Evolutionary conservation across 2,888 invertebrate species (phyloP).

Genomic region (Drosophila nr. fundita): DNA sequence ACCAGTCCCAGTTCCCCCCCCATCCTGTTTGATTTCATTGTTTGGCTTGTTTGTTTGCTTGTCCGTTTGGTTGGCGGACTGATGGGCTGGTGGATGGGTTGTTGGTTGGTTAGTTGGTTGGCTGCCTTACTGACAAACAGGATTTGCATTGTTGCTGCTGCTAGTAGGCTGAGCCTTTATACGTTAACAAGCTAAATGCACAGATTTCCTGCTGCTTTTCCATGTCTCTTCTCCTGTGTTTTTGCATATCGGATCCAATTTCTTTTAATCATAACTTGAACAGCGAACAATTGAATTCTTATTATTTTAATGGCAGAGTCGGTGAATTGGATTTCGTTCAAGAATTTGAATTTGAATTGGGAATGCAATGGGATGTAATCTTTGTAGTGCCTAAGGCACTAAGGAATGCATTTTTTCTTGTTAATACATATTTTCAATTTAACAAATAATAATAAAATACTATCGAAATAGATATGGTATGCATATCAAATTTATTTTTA

Average conservation of each 20-base stretch:
- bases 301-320: neutral
- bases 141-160: slow-evolving; percentile 41
- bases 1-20: neutral
- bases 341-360: neutral
- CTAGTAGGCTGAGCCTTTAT: slow-evolving; percentile 30
- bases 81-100: slow-evolving; percentile 1
- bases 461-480: neutral
- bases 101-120: neutral
- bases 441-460: neutral
- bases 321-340: neutral
- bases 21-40: slow-evolving; percentile 67
- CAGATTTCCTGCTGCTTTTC: slow-evolving; percentile 25
- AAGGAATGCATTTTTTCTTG: too few species aligned
- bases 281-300: neutral
- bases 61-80: slow-evolving; percentile 26
- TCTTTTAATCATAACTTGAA: neutral
- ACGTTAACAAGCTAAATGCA: slow-evolving; percentile 55
- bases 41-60: slow-evolving; percentile 59
- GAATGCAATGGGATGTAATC: neutral
- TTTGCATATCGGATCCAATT: neutral
- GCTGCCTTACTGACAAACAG: slow-evolving; percentile 46
- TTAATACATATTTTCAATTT: too few species aligned
- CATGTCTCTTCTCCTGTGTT: neutral
- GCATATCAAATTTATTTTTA: neutral
- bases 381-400: neutral